Evolutionary conservation across 1,140 invertebrate genomes (phyloP), one percentile per base, ranked within the genome.

Genomic region (Cataglyphis hispanica): DNA sequence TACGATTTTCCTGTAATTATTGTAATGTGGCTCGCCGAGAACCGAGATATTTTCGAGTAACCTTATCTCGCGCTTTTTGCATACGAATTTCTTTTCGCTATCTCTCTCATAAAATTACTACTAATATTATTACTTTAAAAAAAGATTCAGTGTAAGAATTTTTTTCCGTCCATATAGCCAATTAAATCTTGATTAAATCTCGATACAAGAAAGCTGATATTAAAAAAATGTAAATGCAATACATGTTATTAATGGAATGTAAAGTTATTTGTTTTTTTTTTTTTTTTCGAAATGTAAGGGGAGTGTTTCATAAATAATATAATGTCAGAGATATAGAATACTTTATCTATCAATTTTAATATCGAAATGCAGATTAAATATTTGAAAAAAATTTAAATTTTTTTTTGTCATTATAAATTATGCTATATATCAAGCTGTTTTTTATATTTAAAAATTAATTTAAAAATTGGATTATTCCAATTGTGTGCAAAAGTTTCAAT

Each of bases 1-100:
- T 31, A 60, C 4, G 37, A 61, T 72, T 72, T 83, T 37, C n/a
- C 13, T 5, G 22, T 72, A 70, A 69, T 80, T 81, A 81, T 31
- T 72, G 34, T 22, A 1, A 10, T 37, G 43, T 3, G 13, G 13
- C 13, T 69, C 16, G 2, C 34, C 7, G 13, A 31, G 8, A 27
- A 8, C 25, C 72, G 72, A 61, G 67, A 43, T 37, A 46, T 60
- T n/a, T n/a, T 40, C 37, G 53, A 11, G 0, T 19, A 19, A 22
- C 8, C 2, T 70, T 46, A 72, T 19, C 6, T 37, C 1, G 11
- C 11, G 66, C 64, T 46, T 22, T 83, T 43, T 72, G 34, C 50
- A 5, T 43, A 58, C 25, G 50, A 19, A 31, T 81, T 72, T 72
- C 5, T 0, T 16, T 69, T 22, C 5, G 22, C 11, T 70, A 0